Conservation (phyloP, 2,113 vertebrate genomes). For the Anarrhichthys ocellatus region DNA sequence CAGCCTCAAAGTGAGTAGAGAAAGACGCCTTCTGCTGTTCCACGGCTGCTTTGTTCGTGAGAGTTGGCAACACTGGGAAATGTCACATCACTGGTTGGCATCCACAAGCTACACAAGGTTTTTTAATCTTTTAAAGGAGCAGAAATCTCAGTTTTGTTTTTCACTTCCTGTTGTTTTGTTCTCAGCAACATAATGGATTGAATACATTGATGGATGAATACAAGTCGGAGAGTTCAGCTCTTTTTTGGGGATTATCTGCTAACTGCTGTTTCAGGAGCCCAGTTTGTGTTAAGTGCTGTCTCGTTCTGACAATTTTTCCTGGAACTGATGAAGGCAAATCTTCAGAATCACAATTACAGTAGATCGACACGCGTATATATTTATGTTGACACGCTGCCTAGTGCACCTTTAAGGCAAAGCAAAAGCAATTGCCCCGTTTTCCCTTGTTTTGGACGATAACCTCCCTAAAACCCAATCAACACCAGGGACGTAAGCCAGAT, state of each 20-base stretch:
- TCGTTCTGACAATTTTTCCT: background rate
- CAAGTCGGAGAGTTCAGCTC: background rate
- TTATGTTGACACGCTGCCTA: background rate
- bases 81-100: no score
- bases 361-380: background rate
- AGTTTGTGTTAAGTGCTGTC: background rate
- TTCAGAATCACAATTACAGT: background rate
- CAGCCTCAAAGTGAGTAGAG: background rate
- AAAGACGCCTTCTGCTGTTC: background rate
- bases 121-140: background rate
- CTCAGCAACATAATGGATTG: background rate
- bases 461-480: conserved; percentile 33
- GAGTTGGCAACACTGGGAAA: no score
- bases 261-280: background rate
- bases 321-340: background rate
- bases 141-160: background rate
- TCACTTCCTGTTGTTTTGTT: background rate
- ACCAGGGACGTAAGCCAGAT: background rate
- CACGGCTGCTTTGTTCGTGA: background rate
- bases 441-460: background rate
- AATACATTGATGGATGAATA: no score
- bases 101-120: no score
- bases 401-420: background rate
- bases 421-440: background rate
- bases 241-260: background rate